Evolutionary conservation across 2,888 invertebrate species (phyloP).

Genomic region (Macrophya alboannulata): DNA sequence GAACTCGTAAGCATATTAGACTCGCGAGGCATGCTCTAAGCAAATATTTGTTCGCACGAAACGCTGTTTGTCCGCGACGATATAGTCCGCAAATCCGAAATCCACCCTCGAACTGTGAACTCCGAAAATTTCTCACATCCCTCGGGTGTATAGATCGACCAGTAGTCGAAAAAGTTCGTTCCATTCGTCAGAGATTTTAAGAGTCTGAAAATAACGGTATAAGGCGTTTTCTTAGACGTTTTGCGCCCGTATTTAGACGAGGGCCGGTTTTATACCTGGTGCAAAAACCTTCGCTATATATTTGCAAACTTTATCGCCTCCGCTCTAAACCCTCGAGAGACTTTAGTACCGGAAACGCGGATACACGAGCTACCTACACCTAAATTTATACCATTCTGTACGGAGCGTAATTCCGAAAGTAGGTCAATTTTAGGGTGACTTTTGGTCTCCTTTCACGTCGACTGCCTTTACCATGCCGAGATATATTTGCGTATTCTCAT

Average conservation of each 20-base stretch:
- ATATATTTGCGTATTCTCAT: not conserved
- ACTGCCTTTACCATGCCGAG: not conserved
- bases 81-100: constrained; percentile 13
- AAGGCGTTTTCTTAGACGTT: not conserved
- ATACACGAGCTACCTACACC: constrained; percentile 30
- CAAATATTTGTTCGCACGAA: constrained; percentile 51
- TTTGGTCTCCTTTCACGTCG: constrained; percentile 5
- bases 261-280: not conserved
- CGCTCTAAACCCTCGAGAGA: constrained; percentile 31
- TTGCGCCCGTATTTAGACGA: not conserved
- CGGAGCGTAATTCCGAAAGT: constrained; percentile 31
- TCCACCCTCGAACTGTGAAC: not conserved
- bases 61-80: constrained; percentile 48
- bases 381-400: constrained; percentile 35
- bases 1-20: constrained; percentile 1
- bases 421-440: constrained; percentile 31
- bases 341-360: constrained; percentile 38
- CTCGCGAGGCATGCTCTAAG: constrained; percentile 15
- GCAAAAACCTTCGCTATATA: constrained; percentile 21
- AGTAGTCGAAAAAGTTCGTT: not conserved
- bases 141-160: not conserved
- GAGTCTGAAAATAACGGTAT: not conserved
- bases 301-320: constrained; percentile 36
- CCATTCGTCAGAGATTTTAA: not conserved
- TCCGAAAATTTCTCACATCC: not conserved